Evolutionary conservation across 1,140 invertebrate species (phyloP).

Genomic region (Pararge aegeria): DNA sequence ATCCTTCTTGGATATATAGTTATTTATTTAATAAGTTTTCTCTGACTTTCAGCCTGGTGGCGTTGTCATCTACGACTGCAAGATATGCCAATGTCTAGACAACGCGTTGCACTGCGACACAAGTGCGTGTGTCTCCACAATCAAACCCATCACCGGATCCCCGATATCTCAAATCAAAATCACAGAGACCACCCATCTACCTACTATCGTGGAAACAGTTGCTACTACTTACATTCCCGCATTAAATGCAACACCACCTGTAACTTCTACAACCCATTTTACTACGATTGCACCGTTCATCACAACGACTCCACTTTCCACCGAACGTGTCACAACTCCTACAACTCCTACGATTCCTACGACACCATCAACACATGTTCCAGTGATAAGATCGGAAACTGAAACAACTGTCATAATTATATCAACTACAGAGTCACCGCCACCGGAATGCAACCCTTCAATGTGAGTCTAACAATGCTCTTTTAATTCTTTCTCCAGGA

Average conservation of each 20-base stretch:
- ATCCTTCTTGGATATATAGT: no score
- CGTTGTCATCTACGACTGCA: conserved; percentile 81
- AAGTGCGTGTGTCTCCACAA: conserved; percentile 64
- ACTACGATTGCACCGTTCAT: conserved; percentile 14
- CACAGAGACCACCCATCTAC: conserved; percentile 1
- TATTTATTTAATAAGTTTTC: no score
- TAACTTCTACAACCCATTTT: conserved; percentile 22
- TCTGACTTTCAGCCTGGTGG: conserved; percentile 82
- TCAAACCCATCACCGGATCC: conserved; percentile 20
- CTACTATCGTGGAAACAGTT: conserved; percentile 10
- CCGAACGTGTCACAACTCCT: conserved; percentile 23
- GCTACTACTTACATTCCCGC: neutral
- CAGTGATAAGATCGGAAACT: neutral
- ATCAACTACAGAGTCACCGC: conserved; percentile 49
- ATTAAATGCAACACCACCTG: conserved; percentile 3
- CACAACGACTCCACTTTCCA: conserved; percentile 24
- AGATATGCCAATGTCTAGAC: conserved; percentile 87
- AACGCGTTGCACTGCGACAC: conserved; percentile 85
- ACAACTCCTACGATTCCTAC: conserved; percentile 23
- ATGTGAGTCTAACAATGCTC: conserved; percentile 37
- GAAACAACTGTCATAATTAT: conserved; percentile 43
- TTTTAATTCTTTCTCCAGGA: no score
- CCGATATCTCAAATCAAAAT: conserved; percentile 25
- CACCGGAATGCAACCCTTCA: conserved; percentile 62
- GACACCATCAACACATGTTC: neutral